phyloP scores from a whole-genome alignment of 1,140 invertebrate species.

The Dreissena polymorpha region DNA sequence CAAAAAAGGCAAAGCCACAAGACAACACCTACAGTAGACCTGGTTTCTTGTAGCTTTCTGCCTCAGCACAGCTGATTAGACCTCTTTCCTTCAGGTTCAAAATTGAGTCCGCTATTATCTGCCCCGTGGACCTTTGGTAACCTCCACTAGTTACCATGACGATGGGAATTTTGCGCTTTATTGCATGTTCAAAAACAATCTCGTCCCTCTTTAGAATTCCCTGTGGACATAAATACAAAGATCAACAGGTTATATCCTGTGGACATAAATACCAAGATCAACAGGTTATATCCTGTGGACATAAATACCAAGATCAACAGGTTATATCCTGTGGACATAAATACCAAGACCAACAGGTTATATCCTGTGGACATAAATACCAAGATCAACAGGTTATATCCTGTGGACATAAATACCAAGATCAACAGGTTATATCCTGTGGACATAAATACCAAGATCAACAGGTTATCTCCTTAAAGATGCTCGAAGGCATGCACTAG shows the following conservation, averaged over 20 bases:
- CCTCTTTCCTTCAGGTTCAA: constrained; percentile 83
- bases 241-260: no score
- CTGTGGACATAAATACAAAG: constrained; percentile 75
- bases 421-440: no score
- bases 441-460: no score
- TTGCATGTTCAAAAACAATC: constrained; percentile 88
- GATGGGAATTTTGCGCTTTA: constrained; percentile 86
- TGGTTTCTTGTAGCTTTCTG: constrained; percentile 59
- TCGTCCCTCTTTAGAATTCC: constrained; percentile 91
- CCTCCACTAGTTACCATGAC: constrained; percentile 95
- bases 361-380: constrained; percentile 80
- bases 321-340: no score
- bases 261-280: no score
- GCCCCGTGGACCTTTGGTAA: constrained; percentile 87
- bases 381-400: no score
- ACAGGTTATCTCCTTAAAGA: no score
- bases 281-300: no score
- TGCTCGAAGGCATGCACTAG: no score
- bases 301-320: no score
- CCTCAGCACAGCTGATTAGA: constrained; percentile 74
- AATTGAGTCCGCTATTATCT: constrained; percentile 91
- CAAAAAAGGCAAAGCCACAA: constrained; percentile 5
- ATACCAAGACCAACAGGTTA: no score
- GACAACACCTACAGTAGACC: constrained; percentile 53
- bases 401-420: constrained; percentile 78